These are phyloP conservation scores for Setipinna tenuifilis DNA, from an alignment of 2,797 vertebrate species.

Conservation along the genomic window DNA sequence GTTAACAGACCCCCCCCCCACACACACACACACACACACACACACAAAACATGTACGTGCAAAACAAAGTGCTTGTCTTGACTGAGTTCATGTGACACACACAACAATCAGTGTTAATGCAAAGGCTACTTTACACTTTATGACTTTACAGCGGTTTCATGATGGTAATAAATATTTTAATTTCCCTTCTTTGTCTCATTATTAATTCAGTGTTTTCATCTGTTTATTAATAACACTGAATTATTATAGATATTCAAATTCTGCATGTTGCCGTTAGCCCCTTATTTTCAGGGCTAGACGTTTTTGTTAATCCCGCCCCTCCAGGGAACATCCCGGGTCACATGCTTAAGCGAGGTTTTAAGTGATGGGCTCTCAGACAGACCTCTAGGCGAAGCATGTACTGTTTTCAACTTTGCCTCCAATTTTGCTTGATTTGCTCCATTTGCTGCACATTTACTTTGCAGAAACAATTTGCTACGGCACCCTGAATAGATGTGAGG, in stretches of 20 bases:
- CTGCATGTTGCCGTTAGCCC: too few relatives aligned
- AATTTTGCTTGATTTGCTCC: background rate
- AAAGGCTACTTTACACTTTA: background rate
- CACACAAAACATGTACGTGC: too few relatives aligned
- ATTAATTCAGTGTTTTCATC: constrained; percentile 1
- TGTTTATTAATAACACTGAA: background rate
- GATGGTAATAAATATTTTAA: constrained; percentile 2
- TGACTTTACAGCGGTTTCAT: background rate
- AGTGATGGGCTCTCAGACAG: background rate
- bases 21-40: too few relatives aligned
- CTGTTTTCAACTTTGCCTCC: background rate
- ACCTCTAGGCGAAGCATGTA: background rate
- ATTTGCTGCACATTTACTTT: background rate
- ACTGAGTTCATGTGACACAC: too few relatives aligned
- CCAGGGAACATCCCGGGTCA: too few relatives aligned
- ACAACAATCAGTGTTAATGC: too few relatives aligned
- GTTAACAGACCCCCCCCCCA: too few relatives aligned
- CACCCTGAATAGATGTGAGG: background rate
- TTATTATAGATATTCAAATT: too few relatives aligned
- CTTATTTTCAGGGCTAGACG: too few relatives aligned
- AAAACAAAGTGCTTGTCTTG: too few relatives aligned
- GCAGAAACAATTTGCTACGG: background rate
- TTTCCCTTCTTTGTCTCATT: background rate
- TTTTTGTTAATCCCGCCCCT: too few relatives aligned
- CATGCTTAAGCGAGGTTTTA: background rate